Base-by-base conservation (phyloP, 1,140 invertebrate species). In the Zaprionus nigranus region DNA sequence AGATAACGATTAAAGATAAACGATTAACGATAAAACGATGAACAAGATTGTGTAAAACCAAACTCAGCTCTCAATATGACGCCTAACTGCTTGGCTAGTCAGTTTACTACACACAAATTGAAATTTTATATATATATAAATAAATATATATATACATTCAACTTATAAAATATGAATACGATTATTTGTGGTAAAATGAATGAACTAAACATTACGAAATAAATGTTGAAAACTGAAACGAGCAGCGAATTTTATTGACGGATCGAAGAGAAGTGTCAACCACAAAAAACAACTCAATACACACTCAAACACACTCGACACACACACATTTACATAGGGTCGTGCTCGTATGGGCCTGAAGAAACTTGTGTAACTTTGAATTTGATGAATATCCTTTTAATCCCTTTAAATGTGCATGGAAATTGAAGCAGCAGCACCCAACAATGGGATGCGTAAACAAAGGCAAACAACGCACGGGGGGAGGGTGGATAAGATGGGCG, bases 311-410 rank as follows among this genome's bases (percentile, higher is more conserved):
- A 15, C 22, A 51, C 28, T 22, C 17, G 0, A 80, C 58, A 69
- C 30, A 46, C 36, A 72, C 28, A 69, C 59, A 58, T 24, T 49
- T 57, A 54, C 56, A 54, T 40, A 57, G 46, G 51, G 38, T 59
- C 34, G n/a, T 13, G 51, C 9, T 13, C 26, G 2, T 66, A 43
- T 43, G 38, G 56, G 74, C 57, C 46, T 46, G 46, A 60, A 80
- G 34, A 79, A 81, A 84, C 70, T 84, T 90, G 81, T 76, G 78
- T 79, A 82, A 75, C 84, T 87, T 78, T 81, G 54, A 51, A 81
- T 79, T 85, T 90, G 85, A 90, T 76, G 85, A 90, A 90, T 90
- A 90, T 90, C 85, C 81, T 90, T 90, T 85, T 90, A 90, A 90
- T 90, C 81, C 81, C 72, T 90, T 90, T 73, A 90, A 90, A 90